Evolutionary conservation across 1,140 invertebrate species (phyloP).

Genomic region (Ostrea edulis): DNA sequence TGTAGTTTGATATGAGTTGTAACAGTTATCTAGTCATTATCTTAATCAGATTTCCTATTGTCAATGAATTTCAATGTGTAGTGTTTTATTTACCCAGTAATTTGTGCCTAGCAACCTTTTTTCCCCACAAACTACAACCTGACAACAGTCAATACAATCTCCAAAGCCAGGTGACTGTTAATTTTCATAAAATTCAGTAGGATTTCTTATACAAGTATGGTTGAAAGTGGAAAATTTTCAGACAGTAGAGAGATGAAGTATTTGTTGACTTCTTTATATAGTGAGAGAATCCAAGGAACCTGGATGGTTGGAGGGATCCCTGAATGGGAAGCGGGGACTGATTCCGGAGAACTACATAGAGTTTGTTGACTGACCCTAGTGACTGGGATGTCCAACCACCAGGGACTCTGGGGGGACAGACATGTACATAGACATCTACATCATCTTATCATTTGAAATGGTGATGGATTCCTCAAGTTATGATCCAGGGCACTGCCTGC

Average conservation of each 20-base stretch:
- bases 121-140: no score
- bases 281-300: slow-evolving; percentile 94
- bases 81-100: no score
- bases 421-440: neutral
- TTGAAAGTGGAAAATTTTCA: no score
- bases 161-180: no score
- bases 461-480: neutral
- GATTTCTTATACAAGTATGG: no score
- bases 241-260: neutral
- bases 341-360: slow-evolving; percentile 99
- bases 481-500: neutral
- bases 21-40: no score
- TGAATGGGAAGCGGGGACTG: slow-evolving; percentile 95
- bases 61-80: no score
- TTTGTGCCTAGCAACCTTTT: no score
- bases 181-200: no score
- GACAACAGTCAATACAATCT: no score
- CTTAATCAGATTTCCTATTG: no score
- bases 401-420: neutral
- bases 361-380: slow-evolving; percentile 78
- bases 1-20: no score
- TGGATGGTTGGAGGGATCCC: slow-evolving; percentile 96
- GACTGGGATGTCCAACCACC: neutral
- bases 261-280: slow-evolving; percentile 80
- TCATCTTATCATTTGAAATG: neutral